These are phyloP conservation scores for Hydropotes inermis DNA, from an alignment of 2,113 vertebrate species.

Conservation along the genomic window DNA sequence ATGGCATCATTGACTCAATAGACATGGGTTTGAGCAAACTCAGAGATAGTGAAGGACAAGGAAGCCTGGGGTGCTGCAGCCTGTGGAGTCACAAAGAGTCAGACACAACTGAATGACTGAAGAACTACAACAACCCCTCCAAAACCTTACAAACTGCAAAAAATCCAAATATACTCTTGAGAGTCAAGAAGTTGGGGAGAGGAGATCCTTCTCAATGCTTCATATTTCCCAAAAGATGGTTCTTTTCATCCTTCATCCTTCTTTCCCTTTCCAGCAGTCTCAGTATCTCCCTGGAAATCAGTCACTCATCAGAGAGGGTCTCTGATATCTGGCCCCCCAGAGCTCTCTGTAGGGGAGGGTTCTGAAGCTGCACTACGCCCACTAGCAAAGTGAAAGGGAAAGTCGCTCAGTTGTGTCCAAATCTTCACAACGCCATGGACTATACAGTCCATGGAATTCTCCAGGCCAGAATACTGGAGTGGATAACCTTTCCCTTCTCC, in stretches of 20 bases:
- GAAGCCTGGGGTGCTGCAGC: background rate
- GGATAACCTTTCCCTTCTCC: background rate
- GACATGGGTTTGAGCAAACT: background rate
- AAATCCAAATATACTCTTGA: background rate
- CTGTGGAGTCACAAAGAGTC: background rate
- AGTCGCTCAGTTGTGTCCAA: rapidly evolving
- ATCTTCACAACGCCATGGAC: background rate
- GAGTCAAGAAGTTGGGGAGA: background rate
- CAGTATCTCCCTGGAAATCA: background rate
- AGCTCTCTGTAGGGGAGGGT: background rate
- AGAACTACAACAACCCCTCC: background rate
- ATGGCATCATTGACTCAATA: background rate
- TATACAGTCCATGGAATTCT: background rate
- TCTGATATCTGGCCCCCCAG: background rate
- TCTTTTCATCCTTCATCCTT: background rate
- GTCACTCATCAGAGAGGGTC: background rate
- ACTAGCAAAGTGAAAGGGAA: background rate
- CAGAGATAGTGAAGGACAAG: background rate
- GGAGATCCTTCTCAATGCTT: background rate
- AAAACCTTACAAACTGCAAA: background rate
- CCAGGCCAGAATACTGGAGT: background rate
- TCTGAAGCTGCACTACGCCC: background rate
- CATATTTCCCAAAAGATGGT: background rate
- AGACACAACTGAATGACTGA: background rate
- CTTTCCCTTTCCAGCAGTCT: background rate